Evolutionary conservation across 2,888 invertebrate species (phyloP), one percentile per base, ranked within the genome.

Genomic region (Eristalis intricaria): DNA sequence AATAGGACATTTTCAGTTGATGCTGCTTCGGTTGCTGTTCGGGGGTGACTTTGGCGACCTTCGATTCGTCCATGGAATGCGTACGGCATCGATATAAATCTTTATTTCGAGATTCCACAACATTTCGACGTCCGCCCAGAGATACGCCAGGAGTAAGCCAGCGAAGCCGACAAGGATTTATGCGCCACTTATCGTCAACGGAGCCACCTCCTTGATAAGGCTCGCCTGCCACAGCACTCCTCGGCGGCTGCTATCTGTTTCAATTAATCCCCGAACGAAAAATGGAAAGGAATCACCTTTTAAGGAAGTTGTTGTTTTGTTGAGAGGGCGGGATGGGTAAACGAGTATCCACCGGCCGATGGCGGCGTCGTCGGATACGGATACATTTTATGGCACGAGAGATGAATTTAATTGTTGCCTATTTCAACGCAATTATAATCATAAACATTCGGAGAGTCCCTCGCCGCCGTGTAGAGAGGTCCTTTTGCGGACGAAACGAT

Each of bases 321-420:
- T 40, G 1, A 1, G 32, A 7, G 1, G 32, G 10, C 32, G 32
- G 32, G 32, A 4, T 32, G 43, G 68, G 50, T 22, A 77, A 77
- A 50, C 60, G 40, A 43, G 60, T 68, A 68, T 22, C 40, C 76
- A 35, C 13, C 38, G 38, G 38, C 8, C 32, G 32, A 7, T 32
- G 4, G 29, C 8, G 10, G 2, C 35, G 35, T 50, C 43, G 4
- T 29, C 29, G 77, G 22, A 8, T 29, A 38, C 63, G 56, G 64
- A 69, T 70, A 35, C 61, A 70, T 70, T 64, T 78, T 56, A 78
- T 78, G 63, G 70, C 70, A 26, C 19, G n/a, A 7, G 70, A 70
- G 58, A 64, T 70, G 78, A 64, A 78, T 78, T 70, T 78, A 70
- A 78, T 78, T 70, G 70, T 70, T 56, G 56, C 70, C 70, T 77